Evolutionary conservation across 2,888 invertebrate genomes (phyloP).

Genomic region (Yponomeuta evonymella): DNA sequence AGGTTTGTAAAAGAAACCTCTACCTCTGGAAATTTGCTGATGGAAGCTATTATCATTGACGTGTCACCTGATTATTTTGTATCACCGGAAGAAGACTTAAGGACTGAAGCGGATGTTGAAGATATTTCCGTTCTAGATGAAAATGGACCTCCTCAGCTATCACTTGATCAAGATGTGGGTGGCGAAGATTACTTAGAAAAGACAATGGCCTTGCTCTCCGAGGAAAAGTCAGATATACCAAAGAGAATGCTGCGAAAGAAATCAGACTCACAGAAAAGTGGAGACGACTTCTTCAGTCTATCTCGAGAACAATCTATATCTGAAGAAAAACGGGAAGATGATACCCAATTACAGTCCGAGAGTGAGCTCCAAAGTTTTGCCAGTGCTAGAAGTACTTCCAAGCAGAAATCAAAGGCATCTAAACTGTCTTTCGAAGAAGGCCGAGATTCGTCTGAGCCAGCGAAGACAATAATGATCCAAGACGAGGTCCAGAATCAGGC

Average conservation of each 20-base stretch:
- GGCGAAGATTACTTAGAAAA: conserved; percentile 75
- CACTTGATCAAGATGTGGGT: conserved; percentile 70
- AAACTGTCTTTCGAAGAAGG: conserved; percentile 49
- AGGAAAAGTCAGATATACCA: conserved; percentile 74
- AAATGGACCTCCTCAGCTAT: conserved; percentile 60
- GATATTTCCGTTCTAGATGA: conserved; percentile 90
- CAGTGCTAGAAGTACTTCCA: conserved; percentile 78
- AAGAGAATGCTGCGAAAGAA: conserved; percentile 79
- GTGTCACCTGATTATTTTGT: conserved; percentile 90
- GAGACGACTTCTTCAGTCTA: conserved; percentile 80
- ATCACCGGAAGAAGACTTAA: conserved; percentile 85
- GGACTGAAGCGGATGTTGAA: conserved; percentile 91
- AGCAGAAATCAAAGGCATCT: conserved; percentile 50
- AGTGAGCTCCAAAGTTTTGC: conserved; percentile 81
- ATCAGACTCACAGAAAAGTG: conserved; percentile 77
- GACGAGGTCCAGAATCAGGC: conserved; percentile 39
- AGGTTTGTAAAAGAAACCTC: conserved; percentile 93
- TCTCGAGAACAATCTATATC: conserved; percentile 78
- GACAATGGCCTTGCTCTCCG: conserved; percentile 60
- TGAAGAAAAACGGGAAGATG: conserved; percentile 76
- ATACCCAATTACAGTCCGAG: conserved; percentile 73
- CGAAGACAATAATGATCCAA: conserved; percentile 47
- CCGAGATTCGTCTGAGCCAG: conserved; percentile 48
- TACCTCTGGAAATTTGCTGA: conserved; percentile 88
- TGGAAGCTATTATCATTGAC: conserved; percentile 95